Evolutionary conservation across 2,113 vertebrate genomes (phyloP).

Genomic region (Acanthochromis polyacanthus): DNA sequence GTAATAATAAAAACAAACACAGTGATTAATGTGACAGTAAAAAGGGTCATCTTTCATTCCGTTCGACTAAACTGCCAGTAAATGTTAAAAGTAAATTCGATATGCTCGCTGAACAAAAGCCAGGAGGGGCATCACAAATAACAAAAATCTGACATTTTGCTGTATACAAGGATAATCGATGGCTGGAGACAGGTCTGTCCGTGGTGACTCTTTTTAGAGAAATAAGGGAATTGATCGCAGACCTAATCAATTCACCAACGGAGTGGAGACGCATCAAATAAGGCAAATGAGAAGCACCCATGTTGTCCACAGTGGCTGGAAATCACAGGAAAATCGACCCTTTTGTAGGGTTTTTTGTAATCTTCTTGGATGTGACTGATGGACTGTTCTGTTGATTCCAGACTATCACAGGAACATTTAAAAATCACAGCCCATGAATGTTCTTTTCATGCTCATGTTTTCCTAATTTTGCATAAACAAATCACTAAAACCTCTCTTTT

Average conservation of each 20-base stretch:
- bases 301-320: too few relatives aligned
- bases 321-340: too few relatives aligned
- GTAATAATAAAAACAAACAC: neutral
- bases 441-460: neutral
- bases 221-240: conserved; percentile 14
- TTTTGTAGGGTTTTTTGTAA: too few relatives aligned
- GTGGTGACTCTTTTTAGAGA: neutral
- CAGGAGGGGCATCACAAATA: neutral
- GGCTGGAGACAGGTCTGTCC: neutral
- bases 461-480: too few relatives aligned
- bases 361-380: too few relatives aligned
- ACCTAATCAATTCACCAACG: neutral
- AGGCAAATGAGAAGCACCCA: too few relatives aligned
- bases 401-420: too few relatives aligned
- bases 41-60: neutral
- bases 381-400: too few relatives aligned
- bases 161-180: neutral
- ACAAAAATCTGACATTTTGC: neutral
- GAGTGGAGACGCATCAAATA: neutral
- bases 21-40: conserved; percentile 17
- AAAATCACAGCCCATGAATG: neutral
- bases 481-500: too few relatives aligned
- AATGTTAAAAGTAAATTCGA: neutral
- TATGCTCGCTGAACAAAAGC: neutral
- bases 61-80: neutral